These are phyloP conservation scores for Sebastes steindachneri DNA, from an alignment of 2,797 vertebrate genomes.

Conservation along the genomic window DNA sequence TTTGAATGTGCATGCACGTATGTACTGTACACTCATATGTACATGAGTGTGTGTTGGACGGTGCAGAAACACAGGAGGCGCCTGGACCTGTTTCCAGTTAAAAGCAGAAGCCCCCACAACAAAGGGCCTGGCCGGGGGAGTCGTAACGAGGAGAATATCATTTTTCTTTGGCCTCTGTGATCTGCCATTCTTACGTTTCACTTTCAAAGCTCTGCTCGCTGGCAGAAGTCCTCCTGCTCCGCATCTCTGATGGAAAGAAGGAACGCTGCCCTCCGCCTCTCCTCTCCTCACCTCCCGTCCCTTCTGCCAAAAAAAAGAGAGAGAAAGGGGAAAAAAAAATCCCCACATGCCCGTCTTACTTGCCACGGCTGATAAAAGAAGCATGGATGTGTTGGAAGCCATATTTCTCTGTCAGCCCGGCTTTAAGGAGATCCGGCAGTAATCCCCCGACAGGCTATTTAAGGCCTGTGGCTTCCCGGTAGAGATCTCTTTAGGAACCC, in stretches of 20 bases:
- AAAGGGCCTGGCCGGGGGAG: slow-evolving; percentile 87
- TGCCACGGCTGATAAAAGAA: slow-evolving; percentile 48
- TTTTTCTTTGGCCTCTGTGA: slow-evolving; percentile 94
- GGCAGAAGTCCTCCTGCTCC: slow-evolving; percentile 83
- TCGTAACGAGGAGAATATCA: slow-evolving; percentile 88
- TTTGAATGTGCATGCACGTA: neutral
- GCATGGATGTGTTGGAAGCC: slow-evolving; percentile 35
- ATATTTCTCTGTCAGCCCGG: slow-evolving; percentile 40
- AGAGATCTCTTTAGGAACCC: slow-evolving; percentile 41
- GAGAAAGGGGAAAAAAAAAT: neutral
- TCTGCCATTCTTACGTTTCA: slow-evolving; percentile 90
- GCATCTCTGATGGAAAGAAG: slow-evolving; percentile 81
- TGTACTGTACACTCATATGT: slow-evolving; percentile 7
- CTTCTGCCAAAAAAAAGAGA: slow-evolving; percentile 7
- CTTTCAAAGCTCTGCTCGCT: slow-evolving; percentile 89
- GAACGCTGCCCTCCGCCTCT: slow-evolving; percentile 79
- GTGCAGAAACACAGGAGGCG: slow-evolving; percentile 81
- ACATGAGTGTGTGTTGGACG: slow-evolving; percentile 29
- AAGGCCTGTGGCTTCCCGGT: slow-evolving; percentile 59
- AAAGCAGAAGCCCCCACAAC: slow-evolving; percentile 88
- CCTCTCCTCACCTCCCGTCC: slow-evolving; percentile 69
- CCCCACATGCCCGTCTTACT: slow-evolving; percentile 4
- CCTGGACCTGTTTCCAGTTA: slow-evolving; percentile 92
- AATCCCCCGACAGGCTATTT: slow-evolving; percentile 63
- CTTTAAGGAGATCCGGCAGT: slow-evolving; percentile 48